Base-by-base conservation (phyloP, 2,797 vertebrate species). In the Pseudomugil gertrudae region DNA sequence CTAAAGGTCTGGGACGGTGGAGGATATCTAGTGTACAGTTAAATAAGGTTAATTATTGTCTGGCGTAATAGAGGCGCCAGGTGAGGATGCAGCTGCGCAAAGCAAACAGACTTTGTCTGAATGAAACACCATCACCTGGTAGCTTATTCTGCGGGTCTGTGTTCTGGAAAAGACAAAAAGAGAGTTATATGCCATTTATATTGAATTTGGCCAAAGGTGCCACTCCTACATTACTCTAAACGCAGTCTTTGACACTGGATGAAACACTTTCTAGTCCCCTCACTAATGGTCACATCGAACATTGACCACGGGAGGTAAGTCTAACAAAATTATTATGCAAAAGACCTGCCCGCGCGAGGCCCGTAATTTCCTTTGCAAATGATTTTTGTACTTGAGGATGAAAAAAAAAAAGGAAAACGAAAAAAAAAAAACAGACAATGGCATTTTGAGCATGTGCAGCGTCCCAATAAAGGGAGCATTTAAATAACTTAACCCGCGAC, bases 301-400 rank as follows among this genome's bases (percentile, higher is more conserved):
- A 93, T 83, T 92, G 95, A 95, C 95, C 94, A 89, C 95, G 90
- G 96, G 97, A 96, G 96, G 95, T 95, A 96, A 96, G 95, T 95
- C 95, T 98, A 98, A 97, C 96, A 96, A 96, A 97, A 98, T 98
- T 97, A 98, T 96, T 97, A 98, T 98, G 95, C 96, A 97, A 98
- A 97, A 95, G 95, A 95, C 79, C 92, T 95, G 93, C 94, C 90
- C 96, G 96, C 95, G 91, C 89, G 95, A 95, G 96, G 96, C 95
- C 95, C 94, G 94, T 98, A 95, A 98, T 98, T 98, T 97, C 95
- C 95, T 94, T n/a, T 92, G 92, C 94, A 97, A 96, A 97, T 96
- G 92, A 94, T 96, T 97, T 36, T 93, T 81, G 94, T 95, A 79
- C 96, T 89, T 96, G 94, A 95, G 92, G 94, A 96, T 96, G 94